Evolutionary conservation across 1,140 invertebrate species (phyloP).

Genomic region (Proales similis): DNA sequence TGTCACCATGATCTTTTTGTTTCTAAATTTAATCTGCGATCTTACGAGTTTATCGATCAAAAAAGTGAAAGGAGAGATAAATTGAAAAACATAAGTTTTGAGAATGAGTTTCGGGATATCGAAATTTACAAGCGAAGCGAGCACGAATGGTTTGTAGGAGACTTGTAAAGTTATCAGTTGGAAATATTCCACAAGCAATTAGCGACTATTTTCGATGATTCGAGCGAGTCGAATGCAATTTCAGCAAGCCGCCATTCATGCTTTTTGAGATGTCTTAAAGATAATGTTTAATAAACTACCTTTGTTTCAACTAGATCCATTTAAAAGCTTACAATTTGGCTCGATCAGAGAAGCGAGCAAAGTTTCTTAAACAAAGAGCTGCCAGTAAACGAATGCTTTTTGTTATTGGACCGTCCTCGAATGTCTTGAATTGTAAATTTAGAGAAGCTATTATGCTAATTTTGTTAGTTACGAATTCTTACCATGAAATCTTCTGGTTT

Average conservation of each 20-base stretch:
- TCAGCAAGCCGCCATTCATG: slow-evolving; percentile 24
- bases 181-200: slow-evolving; percentile 36
- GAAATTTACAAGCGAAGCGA: no score
- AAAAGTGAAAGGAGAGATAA: no score
- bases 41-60: no score
- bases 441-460: slow-evolving; percentile 14
- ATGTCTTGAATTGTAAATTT: slow-evolving; percentile 64
- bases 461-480: slow-evolving; percentile 42
- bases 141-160: no score
- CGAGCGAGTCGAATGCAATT: slow-evolving; percentile 26
- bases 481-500: slow-evolving; percentile 51
- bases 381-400: slow-evolving; percentile 95
- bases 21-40: no score
- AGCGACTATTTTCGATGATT: slow-evolving; percentile 19
- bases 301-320: neutral
- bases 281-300: neutral
- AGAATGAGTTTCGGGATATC: no score
- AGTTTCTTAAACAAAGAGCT: slow-evolving; percentile 87
- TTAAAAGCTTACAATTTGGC: slow-evolving; percentile 45
- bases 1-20: no score
- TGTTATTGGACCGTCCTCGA: slow-evolving; percentile 94
- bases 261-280: slow-evolving; percentile 6
- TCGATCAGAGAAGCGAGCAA: slow-evolving; percentile 82
- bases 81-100: no score
- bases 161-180: no score